Conservation (phyloP, 2,888 invertebrate species). For the Andrena haemorrhoa region DNA sequence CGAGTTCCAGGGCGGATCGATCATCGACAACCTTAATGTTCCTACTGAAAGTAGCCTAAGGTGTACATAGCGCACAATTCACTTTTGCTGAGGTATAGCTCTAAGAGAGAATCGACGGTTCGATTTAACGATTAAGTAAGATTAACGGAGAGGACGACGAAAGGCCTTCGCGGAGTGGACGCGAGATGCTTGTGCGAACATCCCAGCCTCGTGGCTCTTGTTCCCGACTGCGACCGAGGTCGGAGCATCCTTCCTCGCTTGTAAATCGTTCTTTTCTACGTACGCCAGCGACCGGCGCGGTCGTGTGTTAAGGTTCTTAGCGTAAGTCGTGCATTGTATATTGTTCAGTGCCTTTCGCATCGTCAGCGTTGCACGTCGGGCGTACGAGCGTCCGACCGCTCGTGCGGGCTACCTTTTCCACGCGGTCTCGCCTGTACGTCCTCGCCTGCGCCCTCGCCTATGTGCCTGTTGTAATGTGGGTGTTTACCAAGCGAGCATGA, state of each 20-base stretch:
- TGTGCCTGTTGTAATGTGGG: neutral
- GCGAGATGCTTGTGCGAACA: slow-evolving; percentile 13
- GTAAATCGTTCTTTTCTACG: slow-evolving; percentile 53
- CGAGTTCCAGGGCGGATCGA: slow-evolving; percentile 60
- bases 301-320: slow-evolving; percentile 53
- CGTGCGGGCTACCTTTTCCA: slow-evolving; percentile 21
- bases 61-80: slow-evolving; percentile 71
- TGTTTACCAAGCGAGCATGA: neutral
- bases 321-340: slow-evolving; percentile 60
- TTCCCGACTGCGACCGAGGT: slow-evolving; percentile 32
- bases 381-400: slow-evolving; percentile 21
- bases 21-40: slow-evolving; percentile 73
- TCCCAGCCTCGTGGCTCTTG: slow-evolving; percentile 7
- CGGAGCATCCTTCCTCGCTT: slow-evolving; percentile 52
- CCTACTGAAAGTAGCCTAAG: slow-evolving; percentile 73
- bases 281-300: slow-evolving; percentile 40
- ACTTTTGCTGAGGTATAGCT: slow-evolving; percentile 48
- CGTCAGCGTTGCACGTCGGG: slow-evolving; percentile 31
- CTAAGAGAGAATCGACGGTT: slow-evolving; percentile 34
- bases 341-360: slow-evolving; percentile 69
- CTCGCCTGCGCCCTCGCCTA: neutral
- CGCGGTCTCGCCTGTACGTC: neutral
- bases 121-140: slow-evolving; percentile 20
- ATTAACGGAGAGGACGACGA: neutral
- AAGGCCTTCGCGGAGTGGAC: neutral